Evolutionary conservation across 1,140 invertebrate species (phyloP), one percentile per base, ranked within the genome.

Genomic region (Popillia japonica): DNA sequence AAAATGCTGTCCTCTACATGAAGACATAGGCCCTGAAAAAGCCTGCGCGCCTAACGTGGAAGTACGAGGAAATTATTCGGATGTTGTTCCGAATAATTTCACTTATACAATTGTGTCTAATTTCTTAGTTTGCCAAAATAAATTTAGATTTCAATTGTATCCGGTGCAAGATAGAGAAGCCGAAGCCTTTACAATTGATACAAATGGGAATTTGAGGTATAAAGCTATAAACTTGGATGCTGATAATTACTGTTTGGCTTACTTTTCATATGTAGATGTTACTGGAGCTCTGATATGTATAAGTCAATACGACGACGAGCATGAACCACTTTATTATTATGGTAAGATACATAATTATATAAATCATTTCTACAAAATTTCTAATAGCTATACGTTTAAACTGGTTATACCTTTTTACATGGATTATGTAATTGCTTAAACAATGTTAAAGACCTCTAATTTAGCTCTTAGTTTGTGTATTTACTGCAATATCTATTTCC

Each of bases 1-100:
- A 73, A 80, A 80, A 59, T 82, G 82, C 77, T 82, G 82, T 64
- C 59, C 59, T 3, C 1, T 22, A 64, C 17, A 64, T 3, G 59
- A 64, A 64, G 59, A 64, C 3, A 64, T 64, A 22, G 59, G 59
- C 2, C 1, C 59, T 9, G 23, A 6, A 22, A 64, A 64, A 20
- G 59, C 17, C 8, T 64, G 59, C 17, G 59, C 22, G 10, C 3
- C 6, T 3, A 64, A 27, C 10, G 59, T 20, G 9, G 59, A 64
- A 3, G 10, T n/a, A 3, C 1, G 10, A 17, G 22, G 59, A 22
- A 64, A 64, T 64, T 64, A 22, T 22, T 64, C 59, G 22, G 59
- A 64, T 64, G 59, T 64, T 27, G 17, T 64, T 4, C 59, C 59
- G 22, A 64, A 64, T 20, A 64, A 64, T 64, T 22, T 64, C 22